Evolutionary conservation across 2,113 vertebrate species (phyloP), one percentile per base, ranked within the genome.

Genomic region (Balaenoptera acutorostrata): DNA sequence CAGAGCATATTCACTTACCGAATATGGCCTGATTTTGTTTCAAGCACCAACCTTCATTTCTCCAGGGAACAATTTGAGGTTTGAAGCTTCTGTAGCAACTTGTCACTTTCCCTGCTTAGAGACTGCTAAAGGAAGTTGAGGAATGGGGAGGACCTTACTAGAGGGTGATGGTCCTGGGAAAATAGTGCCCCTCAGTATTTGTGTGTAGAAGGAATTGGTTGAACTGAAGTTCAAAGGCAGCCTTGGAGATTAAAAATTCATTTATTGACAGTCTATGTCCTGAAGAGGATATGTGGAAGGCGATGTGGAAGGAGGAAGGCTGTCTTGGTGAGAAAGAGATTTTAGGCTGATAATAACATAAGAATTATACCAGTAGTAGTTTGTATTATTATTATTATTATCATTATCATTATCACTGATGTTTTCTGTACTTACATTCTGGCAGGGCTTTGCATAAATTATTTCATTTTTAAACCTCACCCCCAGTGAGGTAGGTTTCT

Each of bases 1-100:
- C 68, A 84, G 6, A 41, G 8, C 39, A 59, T 64, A 92, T 44
- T 92, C 41, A 66, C 88, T 96, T 89, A 80, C 59, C 41, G 17
- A 31, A 25, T 39, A 27, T 69, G 59, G 21, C 25, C n/a, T 86
- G 33, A 90, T 71, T 97, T 87, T 95, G 61, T 96, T 95, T 93
- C 36, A 95, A 46, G 29, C 3, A 90, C 25, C n/a, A 66, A 46
- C n/a, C 15, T 95, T 92, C 41, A 93, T 15, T 96, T 88, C 29
- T n/a, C 57, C 14, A 87, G 18, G 36, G 74, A 77, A 69, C 13
- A 57, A 49, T 14, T 69, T 33, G 21, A 93, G 89, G 39, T 27
- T 88, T 41, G 23, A 92, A 17, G 17, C 29, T 96, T 87, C 11
- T 23, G 9, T 84, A 64, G 25, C 18, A 64, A 72, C 21, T 72